Evolutionary conservation across 1,140 invertebrate genomes (phyloP).

Genomic region (Bombyx mori): DNA sequence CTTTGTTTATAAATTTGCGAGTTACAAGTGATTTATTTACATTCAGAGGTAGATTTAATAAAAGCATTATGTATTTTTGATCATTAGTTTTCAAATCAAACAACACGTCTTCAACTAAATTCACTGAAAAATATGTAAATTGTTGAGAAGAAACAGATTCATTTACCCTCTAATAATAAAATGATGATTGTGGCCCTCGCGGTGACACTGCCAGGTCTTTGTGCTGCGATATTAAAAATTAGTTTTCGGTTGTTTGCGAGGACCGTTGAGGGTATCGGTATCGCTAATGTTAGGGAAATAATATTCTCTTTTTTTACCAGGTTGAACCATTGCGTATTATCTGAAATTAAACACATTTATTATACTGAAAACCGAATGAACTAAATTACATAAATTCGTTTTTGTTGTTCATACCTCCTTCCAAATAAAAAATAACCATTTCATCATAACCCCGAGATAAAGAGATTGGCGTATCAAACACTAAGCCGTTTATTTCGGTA

Average conservation of each 20-base stretch:
- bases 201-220: conserved; percentile 3
- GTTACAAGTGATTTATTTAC: too few relatives aligned
- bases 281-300: conserved; percentile 7
- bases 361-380: neutral
- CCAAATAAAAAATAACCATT: conserved; percentile 8
- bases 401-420: neutral
- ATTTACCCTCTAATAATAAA: neutral
- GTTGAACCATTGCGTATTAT: conserved; percentile 16
- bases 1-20: too few relatives aligned
- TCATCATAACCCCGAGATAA: conserved; percentile 11
- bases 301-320: conserved; percentile 5
- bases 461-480: conserved; percentile 5
- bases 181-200: conserved; percentile 13
- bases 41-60: too few relatives aligned
- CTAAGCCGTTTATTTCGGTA: conserved; percentile 9
- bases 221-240: conserved; percentile 14
- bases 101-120: too few relatives aligned
- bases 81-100: too few relatives aligned
- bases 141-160: too few relatives aligned
- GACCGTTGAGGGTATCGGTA: conserved; percentile 12
- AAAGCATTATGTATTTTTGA: too few relatives aligned
- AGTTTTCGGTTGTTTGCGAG: conserved; percentile 17
- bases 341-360: conserved; percentile 6
- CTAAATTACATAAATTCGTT: neutral
- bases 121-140: too few relatives aligned